Percentiles rank a stretch among this genome's conserved stretches.
Evolutionary conservation across 2,113 vertebrate genomes (phyloP).

Genomic region (Junco hyemalis): DNA sequence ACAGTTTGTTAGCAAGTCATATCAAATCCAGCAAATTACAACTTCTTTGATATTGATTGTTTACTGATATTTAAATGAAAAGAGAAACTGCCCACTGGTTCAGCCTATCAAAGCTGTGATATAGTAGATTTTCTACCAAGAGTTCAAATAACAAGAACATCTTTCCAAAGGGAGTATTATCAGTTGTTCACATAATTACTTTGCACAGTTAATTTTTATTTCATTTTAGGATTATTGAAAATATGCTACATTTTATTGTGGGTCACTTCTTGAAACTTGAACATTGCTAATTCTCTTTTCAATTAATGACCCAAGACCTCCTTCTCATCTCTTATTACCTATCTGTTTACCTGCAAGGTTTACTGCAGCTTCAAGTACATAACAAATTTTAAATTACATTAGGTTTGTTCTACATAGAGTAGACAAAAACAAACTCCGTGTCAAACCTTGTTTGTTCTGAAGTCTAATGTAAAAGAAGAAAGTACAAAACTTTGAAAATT

Average conservation of each 20-base stretch:
- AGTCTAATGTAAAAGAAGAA: not conserved
- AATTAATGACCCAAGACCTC: not conserved
- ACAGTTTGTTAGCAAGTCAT: not conserved
- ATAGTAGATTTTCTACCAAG: not conserved
- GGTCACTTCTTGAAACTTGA: not conserved
- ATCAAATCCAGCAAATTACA: not conserved
- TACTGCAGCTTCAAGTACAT: constrained; percentile 60
- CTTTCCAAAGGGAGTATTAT: not conserved
- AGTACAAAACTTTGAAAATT: not conserved
- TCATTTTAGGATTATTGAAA: not conserved
- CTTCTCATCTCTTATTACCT: constrained; percentile 11
- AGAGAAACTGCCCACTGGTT: not conserved
- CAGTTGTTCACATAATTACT: not conserved
- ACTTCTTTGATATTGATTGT: not conserved
- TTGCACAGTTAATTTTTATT: not conserved
- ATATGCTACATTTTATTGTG: not conserved
- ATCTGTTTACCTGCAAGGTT: constrained; percentile 52
- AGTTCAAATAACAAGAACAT: not conserved
- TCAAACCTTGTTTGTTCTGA: not conserved
- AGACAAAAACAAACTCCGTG: constrained; percentile 34
- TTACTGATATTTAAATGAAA: not conserved
- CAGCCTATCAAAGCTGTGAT: not conserved
- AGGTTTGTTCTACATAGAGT: constrained; percentile 52
- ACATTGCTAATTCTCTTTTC: not conserved
- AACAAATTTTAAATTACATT: constrained; percentile 61